Base-by-base conservation (phyloP, 2,888 invertebrate genomes). In the Homarus gammarus region DNA sequence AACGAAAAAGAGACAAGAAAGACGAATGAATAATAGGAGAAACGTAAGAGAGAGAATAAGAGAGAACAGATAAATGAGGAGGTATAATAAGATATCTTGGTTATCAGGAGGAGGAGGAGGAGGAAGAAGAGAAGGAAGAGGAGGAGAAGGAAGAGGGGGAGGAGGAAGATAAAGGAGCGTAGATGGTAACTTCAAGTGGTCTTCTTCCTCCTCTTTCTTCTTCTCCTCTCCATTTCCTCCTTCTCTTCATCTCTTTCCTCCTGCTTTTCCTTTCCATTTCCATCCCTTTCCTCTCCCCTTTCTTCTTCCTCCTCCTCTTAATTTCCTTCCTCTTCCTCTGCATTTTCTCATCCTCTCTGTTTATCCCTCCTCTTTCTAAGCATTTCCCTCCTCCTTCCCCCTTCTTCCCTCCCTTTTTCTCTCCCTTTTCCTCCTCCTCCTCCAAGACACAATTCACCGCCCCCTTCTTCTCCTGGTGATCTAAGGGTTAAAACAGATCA, bases 191-290 rank as follows among this genome's bases (percentile, higher is more conserved):
- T 36, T 3, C 3, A 22, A 36, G 6, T 27, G 15, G 33, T 33
- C 72, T 72, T 8, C 33, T 33, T 72, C 72, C 33, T 33, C 33
- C 72, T 72, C 72, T 72, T 22, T 72, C 33, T 72, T 72, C 72
- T 72, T 33, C 33, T 22, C 33, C 72, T 72, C 33, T 72, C 72
- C 33, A 31, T 72, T 33, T 72, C 72, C 33, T 33, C 33, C 72
- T 72, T 8, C 22, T 22, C 33, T 33, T 72, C 72, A 1, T 33
- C 33, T 33, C 33, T 33, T 72, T 33, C 33, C 72, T 68, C 68
- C 68, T 68, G 68, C 68, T 27, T 33, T 31, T 27, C 44, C 44
- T 44, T 44, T 44, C 44, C 10, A 44, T 44, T 6, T 8, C 44
- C 68, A 61, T 61, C 61, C 61, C 61, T 61, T 61, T 61, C 61